Evolutionary conservation across 2,113 vertebrate genomes (phyloP), one percentile per base, ranked within the genome.

Genomic region (Poeciliopsis occidentalis): DNA sequence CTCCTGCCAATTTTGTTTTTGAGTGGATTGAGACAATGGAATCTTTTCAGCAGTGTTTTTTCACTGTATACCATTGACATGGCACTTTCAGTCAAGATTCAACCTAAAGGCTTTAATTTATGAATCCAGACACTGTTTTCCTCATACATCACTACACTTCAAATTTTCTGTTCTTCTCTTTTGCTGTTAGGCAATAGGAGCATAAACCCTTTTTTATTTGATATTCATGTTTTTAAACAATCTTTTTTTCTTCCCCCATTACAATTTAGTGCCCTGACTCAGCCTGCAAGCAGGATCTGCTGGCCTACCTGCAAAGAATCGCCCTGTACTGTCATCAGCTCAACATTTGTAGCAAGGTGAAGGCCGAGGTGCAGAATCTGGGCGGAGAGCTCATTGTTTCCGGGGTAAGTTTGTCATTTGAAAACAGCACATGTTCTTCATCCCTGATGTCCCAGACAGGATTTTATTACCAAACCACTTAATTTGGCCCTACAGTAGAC

Each of bases 301-400:
- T 99, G 71, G 98, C 97, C 57, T 99, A 99, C 90, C 95, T 99
- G 83, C 97, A 99, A 91, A 97, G 98, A 85, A 98, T 99, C 11
- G 97, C 98, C 0, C 95, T 99, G 30, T 99, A 97, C 87, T 99
- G 98, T 91, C 97, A 99, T 86, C 98, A 99, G 93, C 96, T 99
- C 82, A 99, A 99, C 87, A 99, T 99, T 87, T 99, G 98, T 88
- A 99, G 98, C 93, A 99, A 99, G 90, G 98, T 99, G 86, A 99
- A 99, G 85, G 98, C 98, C 0, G 98, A 99, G 91, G 98, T 99
- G 47, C 98, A 99, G 88, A 99, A 99, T 91, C 96, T 99, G 1
- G 98, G 98, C 0, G 98, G 98, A 81, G 98, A 99, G 90, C 96
- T 99, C 60, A 98, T 99, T 0, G 98, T 99, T 66, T 99, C 98